These are phyloP conservation scores for Catalaphyllia jardinei DNA, from an alignment of 64 coral and sea anemone species.

Conservation along the genomic window DNA sequence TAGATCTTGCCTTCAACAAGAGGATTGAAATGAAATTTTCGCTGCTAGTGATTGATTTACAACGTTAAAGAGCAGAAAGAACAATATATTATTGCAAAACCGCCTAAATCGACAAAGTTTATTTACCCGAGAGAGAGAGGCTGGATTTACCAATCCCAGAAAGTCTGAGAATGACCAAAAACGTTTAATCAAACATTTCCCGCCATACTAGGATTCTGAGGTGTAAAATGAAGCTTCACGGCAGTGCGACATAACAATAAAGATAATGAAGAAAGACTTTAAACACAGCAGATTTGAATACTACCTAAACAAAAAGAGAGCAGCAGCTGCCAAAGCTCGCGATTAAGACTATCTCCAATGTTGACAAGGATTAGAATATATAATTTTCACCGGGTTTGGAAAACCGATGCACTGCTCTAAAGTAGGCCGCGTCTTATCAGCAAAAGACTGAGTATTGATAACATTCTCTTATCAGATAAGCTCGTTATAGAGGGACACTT, in stretches of 20 bases:
- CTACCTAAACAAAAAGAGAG: constrained; percentile 26
- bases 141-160: neutral
- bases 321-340: constrained; percentile 6
- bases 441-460: neutral
- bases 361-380: constrained; percentile 8
- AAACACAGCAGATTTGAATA: constrained; percentile 45
- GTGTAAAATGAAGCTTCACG: neutral
- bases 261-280: constrained; percentile 18
- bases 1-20: neutral
- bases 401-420: neutral
- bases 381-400: constrained; percentile 14
- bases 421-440: neutral
- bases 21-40: neutral
- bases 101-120: neutral
- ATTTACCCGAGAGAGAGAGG: neutral
- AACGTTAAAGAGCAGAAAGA: constrained; percentile 4
- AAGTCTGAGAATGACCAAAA: neutral
- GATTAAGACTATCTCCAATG: neutral
- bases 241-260: neutral
- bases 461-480: neutral
- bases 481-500: neutral
- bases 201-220: neutral
- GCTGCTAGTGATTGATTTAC: neutral
- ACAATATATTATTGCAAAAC: neutral
- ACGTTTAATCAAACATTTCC: constrained; percentile 10